Evolutionary conservation across 2,113 vertebrate species (phyloP).

Genomic region (Hyperopisus bebe): DNA sequence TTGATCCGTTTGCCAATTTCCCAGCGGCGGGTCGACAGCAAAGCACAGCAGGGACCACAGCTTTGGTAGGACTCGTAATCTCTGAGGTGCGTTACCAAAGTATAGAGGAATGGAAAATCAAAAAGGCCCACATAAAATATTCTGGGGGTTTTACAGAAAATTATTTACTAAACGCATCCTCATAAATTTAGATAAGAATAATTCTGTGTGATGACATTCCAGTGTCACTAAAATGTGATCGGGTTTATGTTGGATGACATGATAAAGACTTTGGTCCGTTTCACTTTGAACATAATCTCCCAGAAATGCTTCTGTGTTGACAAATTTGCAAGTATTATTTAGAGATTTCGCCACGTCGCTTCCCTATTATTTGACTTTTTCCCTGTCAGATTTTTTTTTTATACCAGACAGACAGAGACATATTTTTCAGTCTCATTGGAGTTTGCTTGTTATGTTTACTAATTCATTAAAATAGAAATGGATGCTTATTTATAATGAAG

Average conservation of each 20-base stretch:
- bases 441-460: neutral
- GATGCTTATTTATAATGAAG: neutral
- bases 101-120: constrained; percentile 45
- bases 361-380: constrained; percentile 22
- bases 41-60: constrained; percentile 36
- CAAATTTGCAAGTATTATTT: constrained; percentile 33
- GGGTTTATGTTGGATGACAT: constrained; percentile 38
- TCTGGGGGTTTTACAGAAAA: constrained; percentile 29
- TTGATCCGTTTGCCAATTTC: constrained; percentile 45
- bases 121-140: constrained; percentile 34
- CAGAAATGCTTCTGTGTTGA: constrained; percentile 34
- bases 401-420: neutral
- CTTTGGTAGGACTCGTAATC: constrained; percentile 37
- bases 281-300: constrained; percentile 35
- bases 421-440: neutral
- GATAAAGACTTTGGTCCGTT: constrained; percentile 33
- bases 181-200: constrained; percentile 40
- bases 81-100: constrained; percentile 41
- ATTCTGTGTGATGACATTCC: constrained; percentile 35
- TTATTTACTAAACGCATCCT: constrained; percentile 43
- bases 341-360: constrained; percentile 21
- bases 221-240: constrained; percentile 34
- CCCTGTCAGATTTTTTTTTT: neutral
- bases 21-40: constrained; percentile 36
- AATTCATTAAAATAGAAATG: neutral